Base-by-base conservation (phyloP, 2,113 vertebrate genomes). In the Carassius auratus region DNA sequence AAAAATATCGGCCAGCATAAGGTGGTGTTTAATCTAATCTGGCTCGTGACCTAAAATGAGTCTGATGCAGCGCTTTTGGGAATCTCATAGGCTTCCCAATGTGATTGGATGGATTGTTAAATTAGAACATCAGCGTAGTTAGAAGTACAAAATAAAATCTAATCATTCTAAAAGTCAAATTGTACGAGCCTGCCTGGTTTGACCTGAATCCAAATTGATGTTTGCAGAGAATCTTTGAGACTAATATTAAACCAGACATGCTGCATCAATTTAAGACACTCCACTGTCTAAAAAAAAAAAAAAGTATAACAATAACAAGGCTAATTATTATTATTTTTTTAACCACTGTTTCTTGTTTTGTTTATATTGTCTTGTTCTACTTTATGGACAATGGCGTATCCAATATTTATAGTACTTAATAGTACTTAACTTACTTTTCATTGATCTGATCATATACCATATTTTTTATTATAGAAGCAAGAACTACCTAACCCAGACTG, bases 21-120 rank as follows among this genome's bases (percentile, higher is more conserved):
- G 4, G 26, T 55, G 75, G 33, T 26, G 23, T 76, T 76, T 76
- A 76, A 55, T 55, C 75, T 76, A 30, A 76, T 76, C 50, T 76
- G 75, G 48, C 50, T 26, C 14, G 26, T 76, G 75, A 76, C 48
- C 48, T 76, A 76, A 55, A 76, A 76, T 30, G 23, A 55, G 12
- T 76, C 48, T 76, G 48, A 76, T 55, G 7, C 23, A 26, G 23
- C 55, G 75, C 75, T 33, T 55, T 76, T 76, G 23, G 48, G 50
- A 45, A 30, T 81, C 79, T 81, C 38, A 50, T 45, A 48, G 59
- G 10, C n/a, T 45, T 64, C 38, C 1, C 50, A 30, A 55, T 64
- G 33, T 1, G 14, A 64, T 45, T 50, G 36, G 21, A 48, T 66
- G 59, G 78, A 62, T 14, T 80, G 36, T 45, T 81, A 50, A 66